Base-by-base conservation (phyloP, 2,113 vertebrate genomes). In the Daboia siamensis region DNA sequence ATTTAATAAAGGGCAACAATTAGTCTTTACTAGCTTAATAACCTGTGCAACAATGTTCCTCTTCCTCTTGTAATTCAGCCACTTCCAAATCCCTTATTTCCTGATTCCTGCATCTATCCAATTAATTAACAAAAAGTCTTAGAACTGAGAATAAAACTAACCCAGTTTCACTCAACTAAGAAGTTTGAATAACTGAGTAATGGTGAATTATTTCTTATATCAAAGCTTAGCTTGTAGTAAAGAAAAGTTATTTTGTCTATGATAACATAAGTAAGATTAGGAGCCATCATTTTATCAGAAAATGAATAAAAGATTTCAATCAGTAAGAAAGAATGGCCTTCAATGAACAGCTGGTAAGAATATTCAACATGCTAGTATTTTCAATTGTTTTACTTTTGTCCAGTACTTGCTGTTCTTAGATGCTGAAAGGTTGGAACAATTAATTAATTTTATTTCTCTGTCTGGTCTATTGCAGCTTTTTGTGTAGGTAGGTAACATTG, bases 401-500 rank as follows among this genome's bases (percentile, higher is more conserved):
- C 96, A 90, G 93, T 91, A 64, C 51, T 93, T 89, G 90, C 92
- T 13, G 6, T 44, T 93, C 69, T 57, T 94, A 93, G 92, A 92
- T 93, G 90, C 91, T 86, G 91, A 93, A 91, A 44, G 11, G 6
- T 84, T 59, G 56, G 59, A 56, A 48, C 56, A 9, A 69, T 48
- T 21, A 57, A 20, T 93, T 87, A 93, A 94, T 94, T 91, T 23
- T 33, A 29, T 92, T 93, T 93, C 23, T 39, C 86, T 55, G 23
- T 74, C 87, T 29, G 4, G 23, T 91, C 91, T 87, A 86, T 48
- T 93, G 90, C 89, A 94, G 95, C 88, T 92, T 91, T 69, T 86
- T 96, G 55, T 92, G 57, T 94, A 94, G 59, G 92, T 52, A 93
- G 87, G 15, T 92, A 93, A 93, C 90, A 94, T 12, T 44, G 64